phyloP scores from a whole-genome alignment of 1,140 invertebrate genomes.

The Temnothorax nylanderi region DNA sequence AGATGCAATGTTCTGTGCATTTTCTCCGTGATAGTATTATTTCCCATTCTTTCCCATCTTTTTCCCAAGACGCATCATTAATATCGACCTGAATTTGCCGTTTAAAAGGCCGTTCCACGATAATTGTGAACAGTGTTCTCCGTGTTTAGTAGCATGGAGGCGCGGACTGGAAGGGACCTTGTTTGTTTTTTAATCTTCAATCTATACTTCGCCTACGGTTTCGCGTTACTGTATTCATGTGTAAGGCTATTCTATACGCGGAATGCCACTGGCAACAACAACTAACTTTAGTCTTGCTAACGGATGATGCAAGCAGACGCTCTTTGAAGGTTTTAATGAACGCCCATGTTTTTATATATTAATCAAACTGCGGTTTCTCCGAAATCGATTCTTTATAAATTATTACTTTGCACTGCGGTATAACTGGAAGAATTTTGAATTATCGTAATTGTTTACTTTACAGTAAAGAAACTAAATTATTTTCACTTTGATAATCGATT shows the following conservation, averaged over 20 bases:
- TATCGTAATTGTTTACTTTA: not conserved
- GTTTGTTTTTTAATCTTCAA: constrained; percentile 63
- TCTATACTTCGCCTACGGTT: constrained; percentile 37
- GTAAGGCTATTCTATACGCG: constrained; percentile 30
- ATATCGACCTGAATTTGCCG: constrained; percentile 44
- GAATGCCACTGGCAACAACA: constrained; percentile 28
- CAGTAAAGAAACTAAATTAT: not conserved
- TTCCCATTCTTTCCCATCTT: constrained; percentile 16
- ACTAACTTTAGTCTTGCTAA: constrained; percentile 19
- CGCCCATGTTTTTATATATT: not conserved
- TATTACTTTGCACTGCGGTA: not conserved
- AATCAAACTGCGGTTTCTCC: not conserved
- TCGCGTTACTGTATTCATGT: constrained; percentile 27
- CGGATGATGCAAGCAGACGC: constrained; percentile 18
- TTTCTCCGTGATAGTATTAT: not conserved
- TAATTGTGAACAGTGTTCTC: constrained; percentile 4
- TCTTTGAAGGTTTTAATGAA: constrained; percentile 18
- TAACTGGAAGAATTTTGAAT: not conserved
- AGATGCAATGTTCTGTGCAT: not conserved
- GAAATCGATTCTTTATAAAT: not conserved
- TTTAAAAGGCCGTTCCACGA: constrained; percentile 22
- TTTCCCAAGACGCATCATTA: constrained; percentile 43
- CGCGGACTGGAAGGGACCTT: constrained; percentile 10
- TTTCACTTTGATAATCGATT: constrained; percentile 4
- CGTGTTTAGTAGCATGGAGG: constrained; percentile 56